Conservation (phyloP, 2,888 invertebrate species). For the Enchytraeus crypticus region DNA sequence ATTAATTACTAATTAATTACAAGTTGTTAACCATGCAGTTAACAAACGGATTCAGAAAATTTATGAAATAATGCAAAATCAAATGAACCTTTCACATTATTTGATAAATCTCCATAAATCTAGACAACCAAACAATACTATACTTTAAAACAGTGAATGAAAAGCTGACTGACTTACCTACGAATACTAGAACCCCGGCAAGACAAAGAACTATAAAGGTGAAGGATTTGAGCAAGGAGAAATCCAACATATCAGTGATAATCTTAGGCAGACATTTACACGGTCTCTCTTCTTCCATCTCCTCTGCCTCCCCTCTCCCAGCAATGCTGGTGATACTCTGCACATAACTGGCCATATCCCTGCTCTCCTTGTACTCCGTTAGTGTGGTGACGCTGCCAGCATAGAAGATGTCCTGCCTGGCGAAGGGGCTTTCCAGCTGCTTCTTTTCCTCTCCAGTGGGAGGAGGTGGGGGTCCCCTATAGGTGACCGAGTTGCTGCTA, state of each 20-base stretch:
- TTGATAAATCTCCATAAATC: too few species aligned
- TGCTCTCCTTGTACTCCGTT: slow-evolving; percentile 76
- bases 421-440: slow-evolving; percentile 18
- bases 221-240: slow-evolving; percentile 71
- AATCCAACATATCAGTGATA: slow-evolving; percentile 66
- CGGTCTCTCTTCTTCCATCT: neutral
- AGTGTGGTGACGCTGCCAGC: slow-evolving; percentile 85
- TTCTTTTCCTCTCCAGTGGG: neutral
- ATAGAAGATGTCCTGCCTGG: slow-evolving; percentile 84
- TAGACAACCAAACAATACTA: too few species aligned
- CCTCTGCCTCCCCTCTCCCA: neutral
- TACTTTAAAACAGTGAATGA: too few species aligned
- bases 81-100: too few species aligned
- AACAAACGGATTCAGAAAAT: too few species aligned
- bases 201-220: slow-evolving; percentile 56
- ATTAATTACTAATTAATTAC: too few species aligned
- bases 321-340: slow-evolving; percentile 80
- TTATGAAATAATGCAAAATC: too few species aligned
- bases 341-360: slow-evolving; percentile 73
- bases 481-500: neutral
- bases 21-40: too few species aligned
- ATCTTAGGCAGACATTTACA: slow-evolving; percentile 19
- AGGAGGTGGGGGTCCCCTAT: too few species aligned
- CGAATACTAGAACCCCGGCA: slow-evolving; percentile 5
- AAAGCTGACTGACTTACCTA: slow-evolving; percentile 7